Base-by-base conservation (phyloP, 2,113 vertebrate species). In the Nipponia nippon region DNA sequence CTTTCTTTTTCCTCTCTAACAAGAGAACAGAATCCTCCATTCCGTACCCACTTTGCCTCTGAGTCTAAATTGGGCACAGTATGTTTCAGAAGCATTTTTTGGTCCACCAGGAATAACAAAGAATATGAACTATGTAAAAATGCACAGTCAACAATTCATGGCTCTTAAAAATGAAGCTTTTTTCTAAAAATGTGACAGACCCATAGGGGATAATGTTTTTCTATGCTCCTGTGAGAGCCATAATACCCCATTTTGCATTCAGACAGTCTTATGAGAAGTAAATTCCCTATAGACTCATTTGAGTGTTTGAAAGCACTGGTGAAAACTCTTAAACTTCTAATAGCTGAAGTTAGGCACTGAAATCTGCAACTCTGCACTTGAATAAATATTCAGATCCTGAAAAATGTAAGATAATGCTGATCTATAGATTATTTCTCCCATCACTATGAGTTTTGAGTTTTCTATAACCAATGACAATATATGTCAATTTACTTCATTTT, bases 241-340 rank as follows among this genome's bases (percentile, higher is more conserved):
- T 90, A 90, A 94, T 76, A 72, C 16, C 21, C 61, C 30, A 80
- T 90, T 96, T 88, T 83, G 84, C 63, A 93, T 95, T 94, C 92
- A 87, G 80, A 83, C 27, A 82, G 62, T 50, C 90, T 83, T 86
- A 90, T 13, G 42, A 94, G 42, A 96, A 88, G 32, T 53, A 80
- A 93, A 96, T 90, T 97, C 95, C 90, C 93, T 67, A n/a, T 5
- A 83, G 92, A 77, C 26, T 77, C 75, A 83, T 93, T 86, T 93
- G 53, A 83, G 67, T 73, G 71, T 87, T 94, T 92, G 71, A 96
- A 96, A 89, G 50, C 67, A 83, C 26, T 67, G 26, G 25, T 62
- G 50, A 77, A 96, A 96, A 91, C 22, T 65, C 84, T 87, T 78
- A 53, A 78, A 84, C 10, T 86, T 92, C 84, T 90, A 70, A 83